Conservation (phyloP, 2,113 vertebrate species). For the Ailurus styani region DNA sequence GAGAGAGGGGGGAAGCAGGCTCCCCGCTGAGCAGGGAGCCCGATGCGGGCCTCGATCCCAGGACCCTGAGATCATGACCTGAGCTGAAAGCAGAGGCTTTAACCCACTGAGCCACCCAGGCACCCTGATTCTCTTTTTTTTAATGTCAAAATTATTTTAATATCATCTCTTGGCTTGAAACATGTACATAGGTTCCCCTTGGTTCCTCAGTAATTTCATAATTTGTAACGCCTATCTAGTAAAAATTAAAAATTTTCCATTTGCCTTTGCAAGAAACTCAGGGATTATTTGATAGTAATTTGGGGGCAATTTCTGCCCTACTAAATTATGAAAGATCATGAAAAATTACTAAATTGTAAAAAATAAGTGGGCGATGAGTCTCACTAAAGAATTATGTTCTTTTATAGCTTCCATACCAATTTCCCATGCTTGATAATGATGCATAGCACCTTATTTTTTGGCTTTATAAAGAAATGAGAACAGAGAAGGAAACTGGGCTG, state of each 20-base stretch:
- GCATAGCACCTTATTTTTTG: background rate
- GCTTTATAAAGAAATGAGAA: background rate
- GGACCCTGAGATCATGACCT: background rate
- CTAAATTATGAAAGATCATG: conserved; percentile 1
- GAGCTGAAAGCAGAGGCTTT: background rate
- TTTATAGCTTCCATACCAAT: background rate
- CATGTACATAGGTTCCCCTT: background rate
- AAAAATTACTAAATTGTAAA: conserved; percentile 37
- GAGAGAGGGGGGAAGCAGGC: background rate
- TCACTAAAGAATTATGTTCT: background rate
- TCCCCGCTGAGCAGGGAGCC: background rate
- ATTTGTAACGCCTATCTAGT: background rate
- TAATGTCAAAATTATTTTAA: conserved; percentile 25
- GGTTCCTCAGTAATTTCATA: background rate
- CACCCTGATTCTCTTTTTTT: background rate
- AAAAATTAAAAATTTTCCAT: conserved; percentile 12
- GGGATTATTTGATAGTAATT: conserved; percentile 6
- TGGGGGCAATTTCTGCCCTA: background rate
- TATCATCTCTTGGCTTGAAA: background rate
- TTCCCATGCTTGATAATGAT: background rate
- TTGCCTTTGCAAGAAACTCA: conserved; percentile 12
- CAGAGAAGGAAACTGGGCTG: background rate
- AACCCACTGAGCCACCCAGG: background rate
- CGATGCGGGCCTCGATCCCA: background rate
- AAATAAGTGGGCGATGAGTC: background rate